Conservation (phyloP, 2,113 vertebrate genomes). For the Eclectus roratus region DNA sequence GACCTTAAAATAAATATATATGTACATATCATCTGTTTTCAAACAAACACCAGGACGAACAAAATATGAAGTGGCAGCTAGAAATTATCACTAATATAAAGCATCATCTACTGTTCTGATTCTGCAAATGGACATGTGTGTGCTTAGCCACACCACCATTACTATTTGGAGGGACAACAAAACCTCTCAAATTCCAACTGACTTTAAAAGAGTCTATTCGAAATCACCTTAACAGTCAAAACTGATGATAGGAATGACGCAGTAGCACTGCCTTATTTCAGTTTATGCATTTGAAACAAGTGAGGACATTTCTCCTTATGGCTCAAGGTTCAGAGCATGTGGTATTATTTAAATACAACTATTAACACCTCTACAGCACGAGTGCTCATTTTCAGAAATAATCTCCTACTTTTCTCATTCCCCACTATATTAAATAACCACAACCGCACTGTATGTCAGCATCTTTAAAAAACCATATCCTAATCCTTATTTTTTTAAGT, state of each 20-base stretch:
- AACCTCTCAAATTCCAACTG: background rate
- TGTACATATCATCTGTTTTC: background rate
- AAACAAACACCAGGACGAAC: background rate
- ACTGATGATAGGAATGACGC: background rate
- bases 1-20: background rate
- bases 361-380: background rate
- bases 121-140: background rate
- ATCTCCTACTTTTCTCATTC: background rate
- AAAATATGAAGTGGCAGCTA: background rate
- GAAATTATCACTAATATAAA: background rate
- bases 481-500: background rate
- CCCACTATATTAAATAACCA: background rate
- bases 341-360: background rate
- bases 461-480: background rate
- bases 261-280: background rate
- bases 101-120: background rate
- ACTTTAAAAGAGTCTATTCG: background rate
- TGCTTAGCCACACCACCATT: accelerated
- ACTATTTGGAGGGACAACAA: background rate
- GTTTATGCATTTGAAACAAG: background rate
- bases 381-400: background rate
- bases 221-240: background rate
- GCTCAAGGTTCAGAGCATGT: background rate
- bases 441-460: background rate
- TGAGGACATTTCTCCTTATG: background rate